phyloP scores from a whole-genome alignment of 2,113 vertebrate genomes.

The Electrona antarctica region DNA sequence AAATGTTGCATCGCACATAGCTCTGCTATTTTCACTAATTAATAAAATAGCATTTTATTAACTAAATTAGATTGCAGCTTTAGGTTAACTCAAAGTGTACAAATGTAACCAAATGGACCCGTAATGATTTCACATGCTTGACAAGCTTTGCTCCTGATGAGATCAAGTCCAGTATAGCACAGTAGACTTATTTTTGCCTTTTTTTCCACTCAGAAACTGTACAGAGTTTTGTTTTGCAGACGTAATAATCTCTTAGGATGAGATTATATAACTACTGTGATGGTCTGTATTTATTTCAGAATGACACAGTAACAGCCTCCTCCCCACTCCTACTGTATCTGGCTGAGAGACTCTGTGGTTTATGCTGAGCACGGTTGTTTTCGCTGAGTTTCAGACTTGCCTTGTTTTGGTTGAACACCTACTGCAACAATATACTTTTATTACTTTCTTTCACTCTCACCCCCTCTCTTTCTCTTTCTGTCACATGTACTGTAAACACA shows the following conservation, averaged over 20 bases:
- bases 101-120: too few species aligned
- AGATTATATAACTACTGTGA: too few species aligned
- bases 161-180: too few species aligned
- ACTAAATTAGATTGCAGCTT: too few species aligned
- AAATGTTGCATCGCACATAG: too few species aligned
- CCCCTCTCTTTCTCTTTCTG: slow-evolving; percentile 10
- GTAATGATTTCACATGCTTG: too few species aligned
- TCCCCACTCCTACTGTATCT: background rate
- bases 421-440: background rate
- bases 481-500: background rate
- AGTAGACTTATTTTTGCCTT: too few species aligned
- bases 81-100: too few species aligned
- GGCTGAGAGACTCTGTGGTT: background rate
- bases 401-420: slow-evolving; percentile 5
- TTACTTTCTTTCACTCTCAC: slow-evolving; percentile 3
- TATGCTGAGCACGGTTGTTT: background rate
- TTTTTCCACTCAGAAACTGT: too few species aligned
- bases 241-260: background rate
- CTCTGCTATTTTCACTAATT: too few species aligned
- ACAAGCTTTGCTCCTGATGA: too few species aligned
- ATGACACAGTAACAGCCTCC: slow-evolving; percentile 5
- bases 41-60: too few species aligned
- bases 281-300: background rate
- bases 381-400: slow-evolving; percentile 3
- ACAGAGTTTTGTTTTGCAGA: background rate